Base-by-base conservation (phyloP, 2,797 vertebrate species). In the Heteromormyrus szaboi region DNA sequence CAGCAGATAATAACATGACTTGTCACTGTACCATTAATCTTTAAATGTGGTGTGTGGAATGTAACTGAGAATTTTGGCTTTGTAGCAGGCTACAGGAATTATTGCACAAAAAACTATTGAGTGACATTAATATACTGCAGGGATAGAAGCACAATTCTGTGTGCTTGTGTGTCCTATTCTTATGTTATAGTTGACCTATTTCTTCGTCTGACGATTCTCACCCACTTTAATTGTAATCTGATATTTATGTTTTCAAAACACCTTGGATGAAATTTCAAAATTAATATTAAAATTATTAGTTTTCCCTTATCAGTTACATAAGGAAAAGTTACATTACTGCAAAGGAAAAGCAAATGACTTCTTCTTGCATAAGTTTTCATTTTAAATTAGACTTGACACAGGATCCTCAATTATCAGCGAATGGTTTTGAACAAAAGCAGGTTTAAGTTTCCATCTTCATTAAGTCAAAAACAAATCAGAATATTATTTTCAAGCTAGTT, bases 381-480 rank as follows among this genome's bases (percentile, higher is more conserved):
- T 85, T 85, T 53, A 85, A 51, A 25, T 29, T 25, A 53, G 25
- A 25, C 48, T 85, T 22, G 25, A 85, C n/a, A 84, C 72, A 84
- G n/a, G 19, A 50, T 50, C 41, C 14, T 84, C 22, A 51, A 7
- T 46, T 79, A 51, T 51, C 37, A 53, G 12, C 4, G 11, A 85
- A 85, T 50, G 48, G 44, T 85, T 46, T 25, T 85, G 22, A 85
- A 50, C 44, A 33, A 53, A 85, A 50, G 44, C 48, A 53, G n/a
- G 25, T 50, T 85, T 50, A 51, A 51, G 48, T 85, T 85, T 85
- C 44, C 81, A 51, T 85, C 44, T 85, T 85, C 48, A 85, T 85
- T 50, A 85, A 51, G 48, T 85, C 83, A 29, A 53, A 51, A 53
- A 25, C 48, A 53, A 85, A 85, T 85, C 48, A 50, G 50, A 81